These are phyloP conservation scores for Grammomys dolichurus DNA, from an alignment of 2,113 vertebrate species.

Conservation along the genomic window DNA sequence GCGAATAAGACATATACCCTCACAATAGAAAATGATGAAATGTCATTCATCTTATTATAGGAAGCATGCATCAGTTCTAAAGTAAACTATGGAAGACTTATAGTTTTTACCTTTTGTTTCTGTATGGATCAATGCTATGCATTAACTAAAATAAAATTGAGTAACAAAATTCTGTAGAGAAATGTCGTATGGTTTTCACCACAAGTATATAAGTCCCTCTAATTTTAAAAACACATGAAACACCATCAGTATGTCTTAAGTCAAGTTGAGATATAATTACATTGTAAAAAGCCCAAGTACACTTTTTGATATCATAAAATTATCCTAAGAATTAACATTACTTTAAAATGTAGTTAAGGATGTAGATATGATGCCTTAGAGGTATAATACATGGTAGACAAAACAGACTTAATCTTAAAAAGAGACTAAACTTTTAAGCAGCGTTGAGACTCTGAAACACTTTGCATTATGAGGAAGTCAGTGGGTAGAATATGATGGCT, in stretches of 20 bases:
- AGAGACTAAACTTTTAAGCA: background rate
- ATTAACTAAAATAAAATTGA: constrained; percentile 50
- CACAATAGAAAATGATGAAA: constrained; percentile 20
- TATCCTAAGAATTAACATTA: constrained; percentile 27
- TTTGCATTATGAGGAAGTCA: background rate
- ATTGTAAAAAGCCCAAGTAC: background rate
- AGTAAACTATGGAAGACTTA: constrained; percentile 21
- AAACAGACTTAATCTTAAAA: background rate
- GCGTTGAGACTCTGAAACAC: background rate
- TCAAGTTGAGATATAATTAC: constrained; percentile 49
- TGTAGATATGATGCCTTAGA: background rate
- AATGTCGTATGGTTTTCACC: constrained; percentile 19
- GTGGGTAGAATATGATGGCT: background rate
- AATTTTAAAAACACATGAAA: constrained; percentile 51
- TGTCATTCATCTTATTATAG: constrained; percentile 15
- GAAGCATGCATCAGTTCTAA: constrained; percentile 7
- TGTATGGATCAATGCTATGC: background rate
- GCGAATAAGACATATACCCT: constrained; percentile 8
- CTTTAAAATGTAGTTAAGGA: background rate
- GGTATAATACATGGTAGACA: background rate
- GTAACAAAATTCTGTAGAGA: background rate
- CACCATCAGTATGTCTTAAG: constrained; percentile 10
- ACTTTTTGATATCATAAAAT: background rate
- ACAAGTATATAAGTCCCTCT: background rate
- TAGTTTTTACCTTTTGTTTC: constrained; percentile 9